Evolutionary conservation across 2,113 vertebrate species (phyloP), one percentile per base, ranked within the genome.

Genomic region (Cynopterus brachyotis): DNA sequence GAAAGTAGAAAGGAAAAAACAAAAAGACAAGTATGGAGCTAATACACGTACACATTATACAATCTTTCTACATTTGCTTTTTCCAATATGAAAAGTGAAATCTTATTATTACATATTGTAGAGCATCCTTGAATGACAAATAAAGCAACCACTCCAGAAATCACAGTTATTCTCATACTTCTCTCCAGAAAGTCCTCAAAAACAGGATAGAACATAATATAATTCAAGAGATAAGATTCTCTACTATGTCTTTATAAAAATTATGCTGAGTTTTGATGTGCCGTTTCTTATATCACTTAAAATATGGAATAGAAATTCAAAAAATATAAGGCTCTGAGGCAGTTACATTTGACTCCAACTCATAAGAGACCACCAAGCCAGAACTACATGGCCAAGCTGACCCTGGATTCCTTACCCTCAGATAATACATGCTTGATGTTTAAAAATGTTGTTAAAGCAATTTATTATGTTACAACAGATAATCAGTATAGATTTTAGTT

Each of bases 11-110:
- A 70, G 35, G 20, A 15, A n/a, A 35, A 17, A 19, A 24, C 0
- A 47, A 45, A 37, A 37, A 59, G 26, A 50, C 50, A 50, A 50
- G 24, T 15, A 24, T 26, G 24, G 66, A 20, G 26, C 7, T 24
- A 32, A 50, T 8, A 32, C 20, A 9, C 5, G 30, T 0, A 50
- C 0, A 1, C 11, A 7, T n/a, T 16, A 28, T 16, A 24, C 6
- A 47, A 4, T 40, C 10, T 28, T 50, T 6, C 30, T 3, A 22
- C 28, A 1, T 24, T 67, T 45, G 20, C 15, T 91, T 85, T 42
- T 26, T 42, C 8, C 78, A 32, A 0, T 3, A 17, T 42, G 28
- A 59, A 80, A 93, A 19, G 30, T 50, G 13, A 55, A 35, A 53
- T 62, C 30, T 70, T 35, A 28, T 26, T n/a, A 45, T 60, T 17